Percentiles rank a stretch among this genome's conserved stretches.
phyloP scores from a whole-genome alignment of 2,113 vertebrate species.

The Erinaceus europaeus region DNA sequence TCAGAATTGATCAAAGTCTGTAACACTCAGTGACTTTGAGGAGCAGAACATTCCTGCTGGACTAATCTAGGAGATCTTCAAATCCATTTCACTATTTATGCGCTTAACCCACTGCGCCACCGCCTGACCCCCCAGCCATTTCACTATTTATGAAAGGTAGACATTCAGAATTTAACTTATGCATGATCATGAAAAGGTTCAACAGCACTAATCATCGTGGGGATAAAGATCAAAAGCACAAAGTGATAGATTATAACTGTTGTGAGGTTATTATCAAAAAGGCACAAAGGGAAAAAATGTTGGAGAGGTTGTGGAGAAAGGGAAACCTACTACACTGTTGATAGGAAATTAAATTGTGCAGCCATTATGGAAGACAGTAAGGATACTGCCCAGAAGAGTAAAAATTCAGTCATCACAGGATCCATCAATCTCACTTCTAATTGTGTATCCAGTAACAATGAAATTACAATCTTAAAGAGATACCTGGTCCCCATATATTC shows the following conservation, averaged over 20 bases:
- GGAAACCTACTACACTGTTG: background rate
- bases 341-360: background rate
- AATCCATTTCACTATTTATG: conserved; percentile 25
- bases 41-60: background rate
- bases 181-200: background rate
- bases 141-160: conserved; percentile 20
- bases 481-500: background rate
- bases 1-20: conserved; percentile 43
- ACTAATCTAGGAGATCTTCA: conserved; percentile 5
- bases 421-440: background rate
- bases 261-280: background rate
- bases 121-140: too few relatives aligned
- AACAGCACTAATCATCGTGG: background rate
- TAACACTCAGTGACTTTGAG: conserved; percentile 32
- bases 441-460: background rate
- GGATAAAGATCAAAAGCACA: background rate
- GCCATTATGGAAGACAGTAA: background rate
- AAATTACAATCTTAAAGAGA: background rate
- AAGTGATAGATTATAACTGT: background rate
- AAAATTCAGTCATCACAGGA: background rate
- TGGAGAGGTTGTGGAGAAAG: background rate
- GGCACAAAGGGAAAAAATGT: background rate
- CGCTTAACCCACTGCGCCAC: too few relatives aligned
- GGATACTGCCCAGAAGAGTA: background rate
- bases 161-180: conserved; percentile 32